Evolutionary conservation across 2,797 vertebrate species (phyloP).

Genomic region (Gadopsis marmoratus): DNA sequence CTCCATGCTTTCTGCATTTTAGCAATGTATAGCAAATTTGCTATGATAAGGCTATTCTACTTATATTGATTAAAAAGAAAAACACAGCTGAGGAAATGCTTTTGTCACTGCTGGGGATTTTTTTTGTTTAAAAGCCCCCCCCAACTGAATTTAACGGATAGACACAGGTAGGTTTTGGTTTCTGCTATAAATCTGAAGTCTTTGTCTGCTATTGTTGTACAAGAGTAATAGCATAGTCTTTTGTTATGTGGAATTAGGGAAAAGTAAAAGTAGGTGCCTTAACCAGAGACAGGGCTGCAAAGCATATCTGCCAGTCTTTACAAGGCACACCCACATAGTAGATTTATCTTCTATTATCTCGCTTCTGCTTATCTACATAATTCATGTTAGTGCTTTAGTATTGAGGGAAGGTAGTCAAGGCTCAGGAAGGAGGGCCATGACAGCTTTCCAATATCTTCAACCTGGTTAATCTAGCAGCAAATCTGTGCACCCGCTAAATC

Average conservation of each 20-base stretch:
- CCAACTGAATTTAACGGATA: constrained; percentile 5
- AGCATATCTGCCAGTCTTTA: constrained; percentile 49
- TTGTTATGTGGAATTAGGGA: constrained; percentile 47
- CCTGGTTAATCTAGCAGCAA: constrained; percentile 53
- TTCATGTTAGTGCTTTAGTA: constrained; percentile 57
- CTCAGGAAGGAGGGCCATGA: constrained; percentile 42
- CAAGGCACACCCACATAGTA: constrained; percentile 39
- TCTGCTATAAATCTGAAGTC: constrained; percentile 13
- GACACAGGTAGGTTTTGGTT: constrained; percentile 2
- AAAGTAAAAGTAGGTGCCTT: constrained; percentile 12
- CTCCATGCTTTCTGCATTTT: constrained; percentile 2
- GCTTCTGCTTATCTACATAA: constrained; percentile 57
- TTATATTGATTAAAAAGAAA: neutral
- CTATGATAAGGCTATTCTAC: neutral
- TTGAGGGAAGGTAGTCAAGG: constrained; percentile 37
- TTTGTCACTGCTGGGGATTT: neutral
- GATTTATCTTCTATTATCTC: constrained; percentile 55
- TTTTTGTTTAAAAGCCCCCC: neutral
- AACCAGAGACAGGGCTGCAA: constrained; percentile 19
- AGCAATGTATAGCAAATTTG: neutral
- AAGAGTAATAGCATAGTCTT: constrained; percentile 34
- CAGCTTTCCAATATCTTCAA: constrained; percentile 64
- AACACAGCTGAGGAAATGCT: neutral
- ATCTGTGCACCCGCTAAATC: constrained; percentile 41
- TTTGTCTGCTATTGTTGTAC: constrained; percentile 48